Evolutionary conservation across 2,888 invertebrate species (phyloP), one percentile per base, ranked within the genome.

Genomic region (Matsumyia berberina): DNA sequence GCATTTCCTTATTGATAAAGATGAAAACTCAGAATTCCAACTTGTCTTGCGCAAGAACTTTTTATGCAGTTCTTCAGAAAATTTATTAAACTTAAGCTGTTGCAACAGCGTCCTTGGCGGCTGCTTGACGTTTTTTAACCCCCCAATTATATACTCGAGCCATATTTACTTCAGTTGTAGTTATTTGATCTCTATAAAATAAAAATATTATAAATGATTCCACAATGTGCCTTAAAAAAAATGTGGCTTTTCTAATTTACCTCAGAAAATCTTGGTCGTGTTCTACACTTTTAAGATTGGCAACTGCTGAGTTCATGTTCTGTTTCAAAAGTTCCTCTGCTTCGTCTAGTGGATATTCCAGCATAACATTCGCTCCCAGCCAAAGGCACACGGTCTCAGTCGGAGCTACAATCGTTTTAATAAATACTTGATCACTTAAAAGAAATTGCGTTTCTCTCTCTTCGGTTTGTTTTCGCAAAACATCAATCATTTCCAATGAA

Each of bases 81-180:
- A 15, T 33, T 3, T 19, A 3, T 31, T 33, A 12, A 24, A 17
- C 4, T 62, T 62, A 72, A 87, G 89, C 35, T 0, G 39, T 0
- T 81, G 60, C 17, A 0, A 72, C 51, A 15, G 88, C 88, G 24
- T 79, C 74, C 44, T 92, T 92, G 89, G 95, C 95, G 44, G 94
- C 94, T 42, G 96, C 95, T 92, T 97, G 96, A 87, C 97, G 94
- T 90, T 95, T 94, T 91, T 98, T 98, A 2, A 99, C 98, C 92
- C 98, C 97, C 98, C 98, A 99, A 92, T 99, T 99, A 91, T 97
- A 98, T 24, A 99, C 97, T 90, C 99, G 94, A 33, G 99, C 99
- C 97, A 99, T 98, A 91, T 99, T 99, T 24, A 99, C 99, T 94
- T 99, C 99, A 53, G 98, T 97, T 17, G 98, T 99, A 12, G 99